These are phyloP conservation scores for Eupithecia pulchellata DNA, from an alignment of 2,888 invertebrate species.

Conservation along the genomic window DNA sequence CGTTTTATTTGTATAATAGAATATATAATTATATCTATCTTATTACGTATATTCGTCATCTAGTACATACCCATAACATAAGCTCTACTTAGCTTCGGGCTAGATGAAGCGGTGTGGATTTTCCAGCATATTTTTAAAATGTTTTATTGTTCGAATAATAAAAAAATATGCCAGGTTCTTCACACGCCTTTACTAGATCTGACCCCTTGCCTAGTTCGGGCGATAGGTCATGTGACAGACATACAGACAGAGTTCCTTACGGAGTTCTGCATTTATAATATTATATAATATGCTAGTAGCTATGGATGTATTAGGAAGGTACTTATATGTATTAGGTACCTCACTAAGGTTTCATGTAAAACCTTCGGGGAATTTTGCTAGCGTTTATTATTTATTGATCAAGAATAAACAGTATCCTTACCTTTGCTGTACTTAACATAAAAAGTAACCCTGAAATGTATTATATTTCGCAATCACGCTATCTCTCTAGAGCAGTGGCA, in stretches of 20 bases:
- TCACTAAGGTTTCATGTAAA: constrained; percentile 2
- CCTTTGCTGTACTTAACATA: constrained; percentile 25
- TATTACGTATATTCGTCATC: too few species aligned
- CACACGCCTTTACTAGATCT: not conserved
- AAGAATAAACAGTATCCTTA: constrained; percentile 14
- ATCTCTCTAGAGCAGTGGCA: constrained; percentile 8
- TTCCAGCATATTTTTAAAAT: too few species aligned
- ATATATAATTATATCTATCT: too few species aligned
- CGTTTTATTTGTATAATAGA: too few species aligned
- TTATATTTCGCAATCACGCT: constrained; percentile 19
- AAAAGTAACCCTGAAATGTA: constrained; percentile 34
- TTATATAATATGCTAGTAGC: too few species aligned
- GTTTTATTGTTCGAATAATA: too few species aligned
- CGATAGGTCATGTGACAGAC: not conserved
- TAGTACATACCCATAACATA: too few species aligned
- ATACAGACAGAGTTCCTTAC: not conserved
- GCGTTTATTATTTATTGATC: constrained; percentile 27
- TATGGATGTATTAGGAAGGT: not conserved
- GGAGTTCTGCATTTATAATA: not conserved
- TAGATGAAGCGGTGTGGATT: too few species aligned
- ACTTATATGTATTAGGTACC: not conserved
- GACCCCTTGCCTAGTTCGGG: not conserved
- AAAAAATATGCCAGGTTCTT: not conserved
- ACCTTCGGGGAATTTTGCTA: constrained; percentile 11
- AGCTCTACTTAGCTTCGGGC: too few species aligned